Conservation (phyloP, 2,888 invertebrate genomes). For the Drosophila tanythrix region DNA sequence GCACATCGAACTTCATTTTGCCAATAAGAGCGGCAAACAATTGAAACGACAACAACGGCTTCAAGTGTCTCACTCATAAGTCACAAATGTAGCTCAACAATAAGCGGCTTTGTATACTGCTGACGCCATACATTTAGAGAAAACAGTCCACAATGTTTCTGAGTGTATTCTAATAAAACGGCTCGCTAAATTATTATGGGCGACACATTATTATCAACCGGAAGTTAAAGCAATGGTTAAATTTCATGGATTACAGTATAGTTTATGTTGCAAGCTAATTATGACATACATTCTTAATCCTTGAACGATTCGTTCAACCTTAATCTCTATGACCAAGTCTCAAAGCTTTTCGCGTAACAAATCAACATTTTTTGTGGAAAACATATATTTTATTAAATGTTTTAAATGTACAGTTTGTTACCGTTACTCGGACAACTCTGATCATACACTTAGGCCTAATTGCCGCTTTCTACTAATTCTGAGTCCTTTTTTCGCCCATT, state of each 20-base stretch:
- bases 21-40: slow-evolving; percentile 35
- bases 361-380: not conserved
- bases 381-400: not conserved
- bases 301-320: not conserved
- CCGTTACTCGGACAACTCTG: not conserved
- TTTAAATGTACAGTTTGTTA: not conserved
- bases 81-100: not conserved
- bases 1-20: slow-evolving; percentile 46
- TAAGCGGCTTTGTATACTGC: slow-evolving; percentile 7
- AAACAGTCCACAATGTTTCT: not conserved
- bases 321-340: no score
- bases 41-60: slow-evolving; percentile 19
- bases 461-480: not conserved
- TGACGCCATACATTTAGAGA: not conserved
- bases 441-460: not conserved
- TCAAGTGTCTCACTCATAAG: slow-evolving; percentile 16
- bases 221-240: not conserved
- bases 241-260: not conserved
- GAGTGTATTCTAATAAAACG: not conserved
- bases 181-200: not conserved
- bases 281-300: not conserved
- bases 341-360: not conserved
- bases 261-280: not conserved
- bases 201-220: not conserved
- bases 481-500: not conserved